A percentile compares a stretch with the other conserved stretches of the same genome.
Conservation (phyloP, 1,140 invertebrate genomes). For the Atta colombica region DNA sequence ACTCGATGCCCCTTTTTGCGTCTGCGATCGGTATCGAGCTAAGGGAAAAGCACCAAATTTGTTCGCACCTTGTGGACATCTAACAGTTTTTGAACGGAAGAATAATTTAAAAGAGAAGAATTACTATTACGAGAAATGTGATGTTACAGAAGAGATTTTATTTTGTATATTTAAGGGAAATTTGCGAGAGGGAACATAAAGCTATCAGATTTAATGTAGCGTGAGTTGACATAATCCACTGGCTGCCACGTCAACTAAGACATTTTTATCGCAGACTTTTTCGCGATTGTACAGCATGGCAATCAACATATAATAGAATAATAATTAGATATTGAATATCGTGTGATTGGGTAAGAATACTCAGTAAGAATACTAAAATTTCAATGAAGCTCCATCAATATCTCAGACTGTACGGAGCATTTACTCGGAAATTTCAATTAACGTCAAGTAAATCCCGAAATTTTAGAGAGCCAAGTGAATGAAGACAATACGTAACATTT, state of each 20-base stretch:
- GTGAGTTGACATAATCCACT: neutral
- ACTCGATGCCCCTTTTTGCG: conserved; percentile 45
- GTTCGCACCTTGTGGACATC: conserved; percentile 1
- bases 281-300: neutral
- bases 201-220: neutral
- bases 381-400: neutral
- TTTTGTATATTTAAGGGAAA: conserved; percentile 40
- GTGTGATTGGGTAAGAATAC: neutral
- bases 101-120: neutral
- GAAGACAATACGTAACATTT: conserved; percentile 8
- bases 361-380: neutral
- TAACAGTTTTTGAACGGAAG: neutral
- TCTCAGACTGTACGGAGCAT: conserved; percentile 46
- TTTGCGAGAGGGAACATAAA: conserved; percentile 1
- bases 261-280: conserved; percentile 5
- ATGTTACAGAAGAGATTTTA: conserved; percentile 45
- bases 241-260: neutral
- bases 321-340: conserved; percentile 28
- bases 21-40: conserved; percentile 55
- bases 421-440: conserved; percentile 20
- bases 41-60: conserved; percentile 49
- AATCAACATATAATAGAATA: conserved; percentile 13
- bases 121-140: conserved; percentile 42
- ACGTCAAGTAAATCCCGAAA: neutral
- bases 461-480: conserved; percentile 41